Percentiles rank a stretch among this genome's conserved stretches.
These are phyloP conservation scores for Otis tarda DNA, from an alignment of 2,113 vertebrate genomes.

Conservation along the genomic window DNA sequence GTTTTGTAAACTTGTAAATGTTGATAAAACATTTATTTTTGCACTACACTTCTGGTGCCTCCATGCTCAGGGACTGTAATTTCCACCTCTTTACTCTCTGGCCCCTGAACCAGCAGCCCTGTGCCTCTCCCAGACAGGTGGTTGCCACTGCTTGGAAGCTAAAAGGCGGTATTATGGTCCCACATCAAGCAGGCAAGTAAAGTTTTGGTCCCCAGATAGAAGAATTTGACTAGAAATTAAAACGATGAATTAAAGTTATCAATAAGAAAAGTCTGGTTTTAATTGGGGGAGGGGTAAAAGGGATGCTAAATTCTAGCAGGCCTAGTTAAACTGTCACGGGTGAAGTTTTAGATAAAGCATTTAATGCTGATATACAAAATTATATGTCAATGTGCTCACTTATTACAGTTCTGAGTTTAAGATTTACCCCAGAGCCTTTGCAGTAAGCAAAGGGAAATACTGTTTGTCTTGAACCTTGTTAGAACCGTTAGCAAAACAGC, in stretches of 20 bases:
- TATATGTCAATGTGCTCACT: background rate
- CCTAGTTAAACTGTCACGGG: background rate
- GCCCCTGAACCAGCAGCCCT: background rate
- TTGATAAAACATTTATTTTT: background rate
- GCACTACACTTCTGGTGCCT: background rate
- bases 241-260: background rate
- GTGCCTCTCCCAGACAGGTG: background rate
- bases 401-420: background rate
- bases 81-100: background rate
- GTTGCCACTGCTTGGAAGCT: background rate
- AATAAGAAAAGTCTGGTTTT: background rate
- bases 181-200: background rate
- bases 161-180: background rate
- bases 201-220: background rate
- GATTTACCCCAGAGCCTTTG: background rate
- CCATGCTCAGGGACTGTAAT: background rate
- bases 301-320: background rate
- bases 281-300: background rate
- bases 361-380: background rate
- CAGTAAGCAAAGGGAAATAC: background rate
- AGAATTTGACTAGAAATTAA: background rate
- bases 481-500: background rate
- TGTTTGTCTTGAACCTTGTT: background rate
- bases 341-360: background rate
- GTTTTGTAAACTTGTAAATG: background rate